Conservation (phyloP, 2,888 invertebrate species). For the Chrysodeixis includens region DNA sequence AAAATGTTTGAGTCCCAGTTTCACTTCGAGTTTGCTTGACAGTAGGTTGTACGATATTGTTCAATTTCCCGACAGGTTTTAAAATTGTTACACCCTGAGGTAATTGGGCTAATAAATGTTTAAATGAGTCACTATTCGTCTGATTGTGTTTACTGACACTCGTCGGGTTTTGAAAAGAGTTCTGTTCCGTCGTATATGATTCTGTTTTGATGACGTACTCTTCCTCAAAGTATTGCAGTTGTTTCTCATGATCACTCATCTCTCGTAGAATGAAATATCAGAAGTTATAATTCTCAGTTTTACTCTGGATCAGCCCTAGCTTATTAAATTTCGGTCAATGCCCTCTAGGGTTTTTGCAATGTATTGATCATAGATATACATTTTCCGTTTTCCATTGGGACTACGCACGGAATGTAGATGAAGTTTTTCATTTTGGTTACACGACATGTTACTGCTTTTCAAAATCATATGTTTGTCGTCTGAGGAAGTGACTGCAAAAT, state of each 20-base stretch:
- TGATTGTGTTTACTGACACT: background rate
- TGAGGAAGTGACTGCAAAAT: constrained; percentile 26
- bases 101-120: background rate
- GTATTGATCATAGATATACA: constrained; percentile 2
- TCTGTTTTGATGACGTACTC: constrained; percentile 11
- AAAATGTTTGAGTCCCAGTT: background rate
- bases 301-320: background rate
- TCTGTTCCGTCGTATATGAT: background rate
- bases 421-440: constrained; percentile 5
- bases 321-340: background rate
- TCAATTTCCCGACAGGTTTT: background rate
- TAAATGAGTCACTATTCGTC: background rate
- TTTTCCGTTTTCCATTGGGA: constrained; percentile 12
- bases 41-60: background rate
- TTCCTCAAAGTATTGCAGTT: background rate
- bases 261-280: constrained; percentile 5
- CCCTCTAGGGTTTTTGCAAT: background rate
- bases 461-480: constrained; percentile 17
- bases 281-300: background rate
- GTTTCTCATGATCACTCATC: constrained; percentile 9
- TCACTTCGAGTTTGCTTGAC: background rate
- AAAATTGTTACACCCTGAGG: background rate
- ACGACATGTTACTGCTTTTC: constrained; percentile 7
- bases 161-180: background rate
- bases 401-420: background rate